Evolutionary conservation across 2,113 vertebrate species (phyloP), one percentile per base, ranked within the genome.

Genomic region (Pachyramphus minor): DNA sequence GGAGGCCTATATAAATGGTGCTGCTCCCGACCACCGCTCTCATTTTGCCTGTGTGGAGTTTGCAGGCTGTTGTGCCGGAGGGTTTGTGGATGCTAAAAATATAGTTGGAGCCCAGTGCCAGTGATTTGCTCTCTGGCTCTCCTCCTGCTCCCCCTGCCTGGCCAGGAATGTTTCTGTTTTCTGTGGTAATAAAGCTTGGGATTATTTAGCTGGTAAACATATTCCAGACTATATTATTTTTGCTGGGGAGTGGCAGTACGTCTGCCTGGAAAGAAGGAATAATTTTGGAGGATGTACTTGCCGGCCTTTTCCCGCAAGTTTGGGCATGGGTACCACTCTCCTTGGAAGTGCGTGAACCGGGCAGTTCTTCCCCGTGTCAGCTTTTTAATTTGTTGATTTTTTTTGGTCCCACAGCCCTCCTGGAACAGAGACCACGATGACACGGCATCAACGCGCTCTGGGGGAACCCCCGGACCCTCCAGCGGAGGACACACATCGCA

Each of bases 401-500:
- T 24, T 58, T 63, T 1, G 6, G 7, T 31, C 84, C 90, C 25
- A 12, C 96, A 99, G 99, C 99, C 99, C 94, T 99, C 99, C 97
- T 99, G 99, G 99, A 99, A 99, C 98, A 98, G 99, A 98, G 99
- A 99, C 96, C 99, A 99, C 1, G 99, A 99, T 79, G 99, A 99
- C 97, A 99, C 99, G 2, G 99, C 99, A 3, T 99, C 99, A 12
- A 99, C 99, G 6, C 99, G 99, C 86, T 99, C 99, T 0, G 99
- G 99, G 88, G 99, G 99, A 83, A 99, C 99, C 37, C 99, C 99
- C 0, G 99, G 99, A 33, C 99, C 99, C 33, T 99, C 99, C 97
- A 99, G 99, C 12, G 99, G 99, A 14, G 99, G 99, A 94, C 99
- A 99, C 96, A 99, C 99, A 69, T 99, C 99, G 12, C 99, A 99